Base-by-base conservation (phyloP, 2,888 invertebrate species). In the Heliconius ethilla region DNA sequence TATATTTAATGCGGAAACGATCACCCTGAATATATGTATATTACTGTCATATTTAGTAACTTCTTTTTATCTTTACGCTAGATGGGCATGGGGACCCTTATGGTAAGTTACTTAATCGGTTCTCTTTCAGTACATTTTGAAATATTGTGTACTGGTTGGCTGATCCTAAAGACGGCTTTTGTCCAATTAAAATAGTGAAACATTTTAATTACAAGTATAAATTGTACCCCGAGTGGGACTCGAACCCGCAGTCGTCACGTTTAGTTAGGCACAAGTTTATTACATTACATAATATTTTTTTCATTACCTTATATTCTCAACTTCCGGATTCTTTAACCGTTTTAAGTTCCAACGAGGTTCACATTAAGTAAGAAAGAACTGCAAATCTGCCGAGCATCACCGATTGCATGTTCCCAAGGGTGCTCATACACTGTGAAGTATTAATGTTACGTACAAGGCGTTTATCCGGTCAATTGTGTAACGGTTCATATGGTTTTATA, bases 381-480 rank as follows among this genome's bases (percentile, higher is more conserved):
- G 74, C 74, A 62, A 40, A 63, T 74, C 63, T 63, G 67, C 18
- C 51, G 66, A 67, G 75, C 70, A 76, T 37, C 62, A 62, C 40
- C 69, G 66, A 70, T 63, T 75, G 75, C 69, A 70, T 65, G 70
- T 75, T 70, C 59, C 75, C 78, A 73, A 73, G 79, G 79, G 79
- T 79, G 79, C 70, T 76, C 79, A 79, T 51, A 25, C 74, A 77
- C 51, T 74, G 79, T 79, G 65, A 79, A 78, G 65, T 78, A 70
- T 78, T 75, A 72, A 78, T 75, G 78, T 70, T 78, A 75, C 77
- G 75, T 78, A 69, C 45, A 40, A 75, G 18, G 67, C 77, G 62
- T 69, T 78, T 69, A 75, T 78, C 62, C 75, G 75, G 75, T 78
- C 69, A 75, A 63, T 78, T 78, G 75, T 78, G 69, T 78, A 78